Evolutionary conservation across 2,888 invertebrate genomes (phyloP).

Genomic region (Barypeithes pellucidus): DNA sequence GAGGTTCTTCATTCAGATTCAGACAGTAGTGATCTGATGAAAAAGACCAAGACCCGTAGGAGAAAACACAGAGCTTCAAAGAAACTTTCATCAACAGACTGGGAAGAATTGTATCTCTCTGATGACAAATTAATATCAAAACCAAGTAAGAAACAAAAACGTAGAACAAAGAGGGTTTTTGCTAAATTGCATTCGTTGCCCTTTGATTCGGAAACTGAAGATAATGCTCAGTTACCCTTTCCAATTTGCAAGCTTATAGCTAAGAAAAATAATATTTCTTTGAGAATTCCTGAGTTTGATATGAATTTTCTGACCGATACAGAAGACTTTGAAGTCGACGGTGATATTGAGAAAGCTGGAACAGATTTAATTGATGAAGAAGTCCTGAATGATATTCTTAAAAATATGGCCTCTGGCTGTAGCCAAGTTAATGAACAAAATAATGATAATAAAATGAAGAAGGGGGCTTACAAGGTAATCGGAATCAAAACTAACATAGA

Average conservation of each 20-base stretch:
- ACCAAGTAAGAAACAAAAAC: conserved; percentile 19
- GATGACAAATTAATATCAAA: conserved; percentile 55
- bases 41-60: conserved; percentile 57
- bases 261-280: conserved; percentile 53
- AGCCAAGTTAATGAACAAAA: conserved; percentile 57
- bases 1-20: conserved; percentile 68
- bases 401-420: conserved; percentile 58
- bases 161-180: conserved; percentile 5
- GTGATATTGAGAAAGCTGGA: conserved; percentile 60
- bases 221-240: conserved; percentile 56
- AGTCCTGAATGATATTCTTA: conserved; percentile 58
- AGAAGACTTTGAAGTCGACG: conserved; percentile 69
- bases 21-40: conserved; percentile 63
- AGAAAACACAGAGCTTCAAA: conserved; percentile 57
- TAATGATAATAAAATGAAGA: conserved; percentile 40
- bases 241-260: conserved; percentile 59
- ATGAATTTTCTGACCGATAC: conserved; percentile 66
- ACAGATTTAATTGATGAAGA: conserved; percentile 50
- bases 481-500: conserved; percentile 37
- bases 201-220: conserved; percentile 62
- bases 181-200: conserved; percentile 25
- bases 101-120: conserved; percentile 64
- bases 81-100: conserved; percentile 61
- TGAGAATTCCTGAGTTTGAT: conserved; percentile 59
- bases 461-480: conserved; percentile 22